Evolutionary conservation across 1,140 invertebrate species (phyloP).

Genomic region (Sesamia nonagrioides): DNA sequence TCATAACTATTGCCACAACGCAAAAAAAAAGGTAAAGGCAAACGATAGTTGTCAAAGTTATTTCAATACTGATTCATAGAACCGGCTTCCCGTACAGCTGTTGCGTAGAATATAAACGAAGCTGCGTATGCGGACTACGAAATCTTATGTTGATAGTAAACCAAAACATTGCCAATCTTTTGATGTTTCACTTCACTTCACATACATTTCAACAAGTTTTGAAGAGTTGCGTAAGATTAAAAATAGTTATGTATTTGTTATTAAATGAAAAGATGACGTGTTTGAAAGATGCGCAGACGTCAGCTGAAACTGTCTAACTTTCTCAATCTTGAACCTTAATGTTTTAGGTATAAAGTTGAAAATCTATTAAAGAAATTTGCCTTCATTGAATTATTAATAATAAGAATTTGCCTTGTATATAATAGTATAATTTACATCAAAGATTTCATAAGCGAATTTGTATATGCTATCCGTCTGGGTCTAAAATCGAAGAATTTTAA

Average conservation of each 20-base stretch:
- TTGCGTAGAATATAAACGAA: conserved; percentile 14
- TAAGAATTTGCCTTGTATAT: too few species aligned
- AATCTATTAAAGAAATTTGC: too few species aligned
- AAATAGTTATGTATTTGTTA: background rate
- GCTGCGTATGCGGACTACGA: conserved; percentile 9
- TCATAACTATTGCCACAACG: too few species aligned
- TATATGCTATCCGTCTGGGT: too few species aligned
- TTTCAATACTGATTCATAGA: conserved; percentile 10
- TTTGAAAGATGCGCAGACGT: too few species aligned
- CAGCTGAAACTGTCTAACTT: too few species aligned
- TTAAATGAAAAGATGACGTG: background rate
- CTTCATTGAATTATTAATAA: too few species aligned
- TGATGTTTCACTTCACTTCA: conserved; percentile 7
- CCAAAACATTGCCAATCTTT: conserved; percentile 31
- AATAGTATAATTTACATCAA: too few species aligned
- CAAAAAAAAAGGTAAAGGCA: background rate
- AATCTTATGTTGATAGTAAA: conserved; percentile 9
- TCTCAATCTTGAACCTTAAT: too few species aligned
- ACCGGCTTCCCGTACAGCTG: conserved; percentile 1
- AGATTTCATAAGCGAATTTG: too few species aligned
- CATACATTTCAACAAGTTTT: conserved; percentile 14
- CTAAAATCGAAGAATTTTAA: too few species aligned
- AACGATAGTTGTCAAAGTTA: background rate
- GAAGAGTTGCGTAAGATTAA: conserved; percentile 18
- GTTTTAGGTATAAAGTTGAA: too few species aligned